Percentiles rank a stretch among this genome's conserved stretches.
Conservation (phyloP, 2,888 invertebrate species). For the Volucella inflata region DNA sequence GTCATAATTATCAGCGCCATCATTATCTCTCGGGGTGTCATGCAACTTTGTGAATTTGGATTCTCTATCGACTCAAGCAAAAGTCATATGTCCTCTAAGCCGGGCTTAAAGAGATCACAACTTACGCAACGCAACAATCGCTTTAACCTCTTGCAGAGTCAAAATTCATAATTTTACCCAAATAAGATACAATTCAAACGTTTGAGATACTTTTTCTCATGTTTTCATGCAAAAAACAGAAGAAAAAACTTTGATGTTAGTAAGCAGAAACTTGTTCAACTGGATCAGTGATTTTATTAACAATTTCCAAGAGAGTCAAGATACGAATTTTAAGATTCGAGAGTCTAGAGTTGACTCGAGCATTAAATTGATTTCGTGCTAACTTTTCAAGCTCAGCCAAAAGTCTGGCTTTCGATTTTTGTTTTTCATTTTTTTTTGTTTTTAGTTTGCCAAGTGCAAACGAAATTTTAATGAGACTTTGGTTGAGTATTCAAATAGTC, state of each 20-base stretch:
- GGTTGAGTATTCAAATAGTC: constrained; percentile 18
- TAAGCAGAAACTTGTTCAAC: constrained; percentile 37
- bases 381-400: constrained; percentile 1
- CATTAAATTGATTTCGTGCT: constrained; percentile 39
- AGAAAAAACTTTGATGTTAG: neutral
- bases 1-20: constrained; percentile 7
- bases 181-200: constrained; percentile 14
- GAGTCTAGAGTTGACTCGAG: neutral
- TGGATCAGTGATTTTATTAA: constrained; percentile 52
- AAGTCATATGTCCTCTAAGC: no score
- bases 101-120: neutral
- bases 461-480: constrained; percentile 30
- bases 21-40: no score
- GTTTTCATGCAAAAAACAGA: neutral
- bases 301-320: constrained; percentile 8
- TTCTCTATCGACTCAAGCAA: no score
- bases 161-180: neutral
- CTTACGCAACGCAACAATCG: constrained; percentile 16
- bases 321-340: no score
- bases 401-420: constrained; percentile 9
- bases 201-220: neutral
- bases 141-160: neutral
- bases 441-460: constrained; percentile 12
- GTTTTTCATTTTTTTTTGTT: neutral
- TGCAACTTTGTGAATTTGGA: no score